These are phyloP conservation scores for Ophiothrix spiculata DNA, from an alignment of 35 echinoderm and acorn worm genomes.

Conservation along the genomic window DNA sequence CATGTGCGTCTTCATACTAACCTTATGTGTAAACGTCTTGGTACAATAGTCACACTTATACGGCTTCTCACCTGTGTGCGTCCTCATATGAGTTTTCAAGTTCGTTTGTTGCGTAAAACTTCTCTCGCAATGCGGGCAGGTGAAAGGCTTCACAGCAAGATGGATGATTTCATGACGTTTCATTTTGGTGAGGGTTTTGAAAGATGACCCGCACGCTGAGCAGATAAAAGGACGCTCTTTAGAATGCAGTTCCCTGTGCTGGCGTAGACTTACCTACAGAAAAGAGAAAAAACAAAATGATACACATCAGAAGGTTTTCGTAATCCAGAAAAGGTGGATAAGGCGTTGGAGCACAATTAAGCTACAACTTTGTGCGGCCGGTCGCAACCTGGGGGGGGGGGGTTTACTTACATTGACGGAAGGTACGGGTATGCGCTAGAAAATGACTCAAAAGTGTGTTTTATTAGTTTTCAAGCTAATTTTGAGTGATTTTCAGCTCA, in stretches of 20 bases:
- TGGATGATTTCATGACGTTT: conserved; percentile 60
- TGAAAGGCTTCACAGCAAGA: conserved; percentile 52
- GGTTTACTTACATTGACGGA: too few species aligned
- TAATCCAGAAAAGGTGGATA: too few species aligned
- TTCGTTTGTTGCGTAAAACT: conserved; percentile 72
- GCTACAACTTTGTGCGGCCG: too few species aligned
- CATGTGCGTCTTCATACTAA: conserved; percentile 83
- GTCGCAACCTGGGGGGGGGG: too few species aligned
- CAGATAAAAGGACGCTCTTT: conserved; percentile 30
- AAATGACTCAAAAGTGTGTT: too few species aligned
- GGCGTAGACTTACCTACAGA: conserved; percentile 16
- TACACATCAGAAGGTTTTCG: too few species aligned
- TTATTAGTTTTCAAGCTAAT: too few species aligned
- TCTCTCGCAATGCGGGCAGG: conserved; percentile 57
- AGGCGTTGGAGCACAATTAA: too few species aligned
- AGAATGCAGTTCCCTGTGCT: conserved; percentile 23
- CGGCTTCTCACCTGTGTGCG: conserved; percentile 79
- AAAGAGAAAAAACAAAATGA: too few species aligned
- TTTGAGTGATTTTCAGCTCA: too few species aligned
- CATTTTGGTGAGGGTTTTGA: conserved; percentile 22
- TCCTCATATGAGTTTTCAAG: conserved; percentile 60
- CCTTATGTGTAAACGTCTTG: conserved; percentile 74
- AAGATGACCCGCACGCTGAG: conserved; percentile 11
- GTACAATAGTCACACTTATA: conserved; percentile 72
- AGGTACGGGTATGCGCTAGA: too few species aligned